These are phyloP conservation scores for Rallus crepitans DNA, from an alignment of 2,797 vertebrate species.

Conservation along the genomic window DNA sequence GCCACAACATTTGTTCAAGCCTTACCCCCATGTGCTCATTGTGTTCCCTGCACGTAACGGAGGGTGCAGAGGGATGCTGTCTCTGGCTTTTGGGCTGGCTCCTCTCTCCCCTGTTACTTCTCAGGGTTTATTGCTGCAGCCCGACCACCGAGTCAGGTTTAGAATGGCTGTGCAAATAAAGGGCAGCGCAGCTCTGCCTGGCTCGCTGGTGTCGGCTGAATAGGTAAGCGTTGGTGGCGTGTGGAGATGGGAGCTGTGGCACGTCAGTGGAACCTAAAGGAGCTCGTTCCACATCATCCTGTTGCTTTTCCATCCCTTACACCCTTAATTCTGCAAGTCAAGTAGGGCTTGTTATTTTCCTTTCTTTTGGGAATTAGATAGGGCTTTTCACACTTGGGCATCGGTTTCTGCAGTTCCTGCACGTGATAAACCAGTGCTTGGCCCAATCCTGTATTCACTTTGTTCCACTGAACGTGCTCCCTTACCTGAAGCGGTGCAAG, in stretches of 20 bases:
- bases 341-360: neutral
- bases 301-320: neutral
- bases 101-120: neutral
- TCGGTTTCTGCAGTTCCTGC: neutral
- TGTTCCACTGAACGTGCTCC: neutral
- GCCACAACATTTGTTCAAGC: neutral
- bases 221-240: neutral
- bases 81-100: neutral
- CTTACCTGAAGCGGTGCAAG: neutral
- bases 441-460: neutral
- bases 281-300: neutral
- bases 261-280: neutral
- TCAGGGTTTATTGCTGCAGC: neutral
- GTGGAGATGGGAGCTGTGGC: neutral
- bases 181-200: neutral
- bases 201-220: neutral
- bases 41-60: neutral
- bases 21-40: fast-evolving
- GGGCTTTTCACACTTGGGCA: neutral
- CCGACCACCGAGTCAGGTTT: neutral
- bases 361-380: neutral
- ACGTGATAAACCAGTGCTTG: neutral
- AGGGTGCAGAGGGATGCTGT: neutral
- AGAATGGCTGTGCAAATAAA: neutral
- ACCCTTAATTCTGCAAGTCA: neutral